phyloP scores from a whole-genome alignment of 2,113 vertebrate species.

The Solea senegalensis region DNA sequence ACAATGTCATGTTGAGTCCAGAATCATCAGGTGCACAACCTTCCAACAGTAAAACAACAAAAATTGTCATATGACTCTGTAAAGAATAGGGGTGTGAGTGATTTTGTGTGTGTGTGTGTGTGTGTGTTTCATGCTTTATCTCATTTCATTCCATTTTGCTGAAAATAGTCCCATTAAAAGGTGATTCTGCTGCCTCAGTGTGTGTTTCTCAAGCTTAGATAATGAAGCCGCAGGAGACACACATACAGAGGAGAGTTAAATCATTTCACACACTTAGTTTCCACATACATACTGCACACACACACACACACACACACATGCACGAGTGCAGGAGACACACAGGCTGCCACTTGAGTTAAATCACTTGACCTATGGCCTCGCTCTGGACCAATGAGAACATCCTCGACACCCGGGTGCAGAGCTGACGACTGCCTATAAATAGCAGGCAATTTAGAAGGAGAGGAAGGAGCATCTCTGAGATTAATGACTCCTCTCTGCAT shows the following conservation, averaged over 20 bases:
- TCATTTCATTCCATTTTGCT: constrained; percentile 53
- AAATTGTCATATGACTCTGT: too few species aligned
- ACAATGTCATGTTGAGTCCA: too few species aligned
- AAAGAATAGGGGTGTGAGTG: not conserved
- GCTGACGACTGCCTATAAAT: constrained; percentile 66
- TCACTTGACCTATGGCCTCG: constrained; percentile 68
- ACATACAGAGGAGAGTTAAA: not conserved
- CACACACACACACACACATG: not conserved
- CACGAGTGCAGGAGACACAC: constrained; percentile 32
- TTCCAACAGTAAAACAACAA: too few species aligned
- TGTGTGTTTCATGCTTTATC: constrained; percentile 16
- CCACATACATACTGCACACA: not conserved
- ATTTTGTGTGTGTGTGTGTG: not conserved
- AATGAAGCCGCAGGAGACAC: constrained; percentile 76
- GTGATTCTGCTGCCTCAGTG: constrained; percentile 64
- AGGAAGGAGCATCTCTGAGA: constrained; percentile 55
- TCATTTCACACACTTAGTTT: not conserved
- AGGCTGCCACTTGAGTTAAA: constrained; percentile 59
- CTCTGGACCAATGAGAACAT: constrained; percentile 58
- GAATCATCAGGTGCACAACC: too few species aligned
- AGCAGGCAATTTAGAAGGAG: constrained; percentile 65
- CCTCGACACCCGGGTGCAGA: constrained; percentile 34
- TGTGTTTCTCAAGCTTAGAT: constrained; percentile 66
- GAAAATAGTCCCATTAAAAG: constrained; percentile 72
- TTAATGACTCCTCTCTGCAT: constrained; percentile 63